Evolutionary conservation across 1,140 invertebrate genomes (phyloP), one percentile per base, ranked within the genome.

Genomic region (Leptinotarsa lineolata): DNA sequence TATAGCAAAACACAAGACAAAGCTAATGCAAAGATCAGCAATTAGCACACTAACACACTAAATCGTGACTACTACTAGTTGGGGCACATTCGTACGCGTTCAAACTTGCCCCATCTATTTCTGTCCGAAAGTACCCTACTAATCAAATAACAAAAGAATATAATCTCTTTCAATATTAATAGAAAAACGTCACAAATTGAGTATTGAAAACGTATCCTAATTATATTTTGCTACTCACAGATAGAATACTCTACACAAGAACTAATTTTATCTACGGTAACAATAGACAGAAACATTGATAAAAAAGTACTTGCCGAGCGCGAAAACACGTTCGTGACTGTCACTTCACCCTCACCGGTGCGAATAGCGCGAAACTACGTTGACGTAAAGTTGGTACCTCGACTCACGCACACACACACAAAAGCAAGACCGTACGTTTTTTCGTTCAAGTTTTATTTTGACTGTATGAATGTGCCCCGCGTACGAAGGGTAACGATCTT

Each of bases 261-360:
- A 63, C 60, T 22, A 1, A 63, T 2, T 24, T 13, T 63, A 21
- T 63, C 20, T 22, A 63, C 20, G 18, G 60, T 63, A 18, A 69
- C n/a, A 69, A 69, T 69, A 20, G 44, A 69, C 68, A 59, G 54
- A 69, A 59, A 24, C 48, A 69, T 48, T 69, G 44, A 46, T 69
- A 11, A 69, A 69, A 69, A 69, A 59, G 54, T 59, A 69, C 68
- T 59, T 58, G 54, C 21, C n/a, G 3, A 69, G 68, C 48, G 48
- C 44, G 45, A 69, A 69, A 69, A 69, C 48, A 69, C 48, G 48
- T 59, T 24, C 45, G 48, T 54, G 48, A 1, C 68, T 58, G 44
- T 69, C 48, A 58, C 68, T 69, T 69, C 18, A 69, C 68, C 54
- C 15, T 54, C 48, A 54, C 15, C 15, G 15, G 48, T 69, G 68